phyloP scores from a whole-genome alignment of 2,888 invertebrate species.

The Cenopis cana region DNA sequence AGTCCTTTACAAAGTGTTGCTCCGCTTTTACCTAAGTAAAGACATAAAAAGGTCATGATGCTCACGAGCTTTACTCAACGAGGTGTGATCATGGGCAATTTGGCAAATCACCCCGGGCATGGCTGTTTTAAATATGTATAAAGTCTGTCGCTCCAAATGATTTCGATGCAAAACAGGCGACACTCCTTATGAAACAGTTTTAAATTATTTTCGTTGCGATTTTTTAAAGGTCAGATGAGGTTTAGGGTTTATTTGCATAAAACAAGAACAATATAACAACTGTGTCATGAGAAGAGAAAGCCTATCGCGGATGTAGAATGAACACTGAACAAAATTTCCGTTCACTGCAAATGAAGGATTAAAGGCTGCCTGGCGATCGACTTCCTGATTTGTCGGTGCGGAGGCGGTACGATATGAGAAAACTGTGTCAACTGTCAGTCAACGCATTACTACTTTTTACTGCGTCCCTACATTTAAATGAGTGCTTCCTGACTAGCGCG shows the following conservation, averaged over 20 bases:
- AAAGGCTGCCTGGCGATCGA: too few species aligned
- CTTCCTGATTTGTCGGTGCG: too few species aligned
- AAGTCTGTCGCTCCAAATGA: slow-evolving; percentile 51
- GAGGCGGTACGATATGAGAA: too few species aligned
- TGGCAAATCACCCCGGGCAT: slow-evolving; percentile 50
- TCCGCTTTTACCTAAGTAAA: slow-evolving; percentile 15
- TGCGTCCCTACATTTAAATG: too few species aligned
- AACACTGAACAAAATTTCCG: too few species aligned
- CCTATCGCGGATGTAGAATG: too few species aligned
- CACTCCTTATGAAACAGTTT: slow-evolving; percentile 44
- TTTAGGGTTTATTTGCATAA: neutral
- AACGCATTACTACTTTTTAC: too few species aligned
- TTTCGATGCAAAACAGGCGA: slow-evolving; percentile 59
- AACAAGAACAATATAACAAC: too few species aligned
- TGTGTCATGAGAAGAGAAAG: too few species aligned
- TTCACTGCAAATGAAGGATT: too few species aligned
- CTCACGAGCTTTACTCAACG: slow-evolving; percentile 50
- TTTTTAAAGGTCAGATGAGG: slow-evolving; percentile 3
- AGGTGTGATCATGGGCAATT: slow-evolving; percentile 50
- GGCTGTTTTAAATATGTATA: slow-evolving; percentile 53
- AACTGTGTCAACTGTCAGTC: too few species aligned
- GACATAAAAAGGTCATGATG: slow-evolving; percentile 44
- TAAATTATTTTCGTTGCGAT: slow-evolving; percentile 30
- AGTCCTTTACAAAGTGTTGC: neutral
- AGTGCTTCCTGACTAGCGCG: too few species aligned